Base-by-base conservation (phyloP, 1,140 invertebrate genomes). In the Magallana ariakensis region DNA sequence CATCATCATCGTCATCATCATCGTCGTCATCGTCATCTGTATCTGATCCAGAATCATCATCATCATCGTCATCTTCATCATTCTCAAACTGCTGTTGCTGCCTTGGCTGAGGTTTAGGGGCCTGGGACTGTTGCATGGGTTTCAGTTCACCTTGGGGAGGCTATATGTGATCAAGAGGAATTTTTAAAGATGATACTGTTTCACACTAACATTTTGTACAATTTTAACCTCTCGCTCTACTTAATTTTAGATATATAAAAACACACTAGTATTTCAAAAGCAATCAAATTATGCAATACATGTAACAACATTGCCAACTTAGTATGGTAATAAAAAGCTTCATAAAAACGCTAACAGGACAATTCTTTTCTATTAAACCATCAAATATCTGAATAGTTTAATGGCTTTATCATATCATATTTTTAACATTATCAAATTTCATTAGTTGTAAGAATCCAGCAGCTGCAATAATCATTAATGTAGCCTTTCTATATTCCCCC, bases 1-100 rank as follows among this genome's bases (percentile, higher is more conserved):
- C 93, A 84, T 94, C 93, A 85, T 93, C 92, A 56, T 93, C 93
- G 87, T 93, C 92, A 86, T 92, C 91, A 58, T 92, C 90, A 87
- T 92, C 92, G 70, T 92, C 91, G 62, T 92, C 93, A 82, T 92
- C 91, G 83, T 93, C 93, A 85, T 93, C 91, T 60, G 92, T 91
- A 57, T 87, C 90, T 22, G 85, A 87, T 54, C 85, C 85, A 8
- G 85, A 85, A 62, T 92, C 90, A 54, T 93, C 91, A 83, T 93
- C 93, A 33, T 92, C 92, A 85, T 94, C 92, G n/a, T 84, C 58
- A 13, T 22, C 54, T 33, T 70, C 56, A 57, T 66, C 16, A 53
- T 54, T 60, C 62, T 66, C 22, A 57, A 56, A 53, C 82, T 80
- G 86, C 54, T 84, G 86, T 84, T 80, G 86, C 58, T 87, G 86